Conservation (phyloP, 2,888 invertebrate species). For the Volucella bombylans region DNA sequence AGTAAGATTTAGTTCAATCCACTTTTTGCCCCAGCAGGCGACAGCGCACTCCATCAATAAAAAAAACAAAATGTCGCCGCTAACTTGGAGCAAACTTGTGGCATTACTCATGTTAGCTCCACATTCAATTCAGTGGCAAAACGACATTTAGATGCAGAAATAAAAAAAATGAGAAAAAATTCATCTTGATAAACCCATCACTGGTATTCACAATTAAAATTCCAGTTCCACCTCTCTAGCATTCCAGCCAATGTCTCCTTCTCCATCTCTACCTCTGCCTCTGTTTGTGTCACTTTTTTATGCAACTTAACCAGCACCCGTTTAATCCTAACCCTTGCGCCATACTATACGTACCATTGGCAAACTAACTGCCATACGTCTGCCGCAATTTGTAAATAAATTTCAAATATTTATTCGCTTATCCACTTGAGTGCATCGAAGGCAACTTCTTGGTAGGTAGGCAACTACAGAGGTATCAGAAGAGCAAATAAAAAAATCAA, state of each 20-base stretch:
- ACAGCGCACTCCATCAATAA: too few relatives aligned
- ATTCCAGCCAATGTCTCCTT: constrained; percentile 36
- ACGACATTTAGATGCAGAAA: constrained; percentile 1
- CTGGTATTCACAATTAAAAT: constrained; percentile 69
- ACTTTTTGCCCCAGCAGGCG: too few relatives aligned
- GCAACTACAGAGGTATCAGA: constrained; percentile 16
- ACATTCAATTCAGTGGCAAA: constrained; percentile 1
- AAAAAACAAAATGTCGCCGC: too few relatives aligned
- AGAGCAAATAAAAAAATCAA: constrained; percentile 31
- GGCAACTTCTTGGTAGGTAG: background rate
- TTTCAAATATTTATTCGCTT: constrained; percentile 72
- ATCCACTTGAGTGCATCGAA: constrained; percentile 62
- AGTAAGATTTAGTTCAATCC: too few relatives aligned
- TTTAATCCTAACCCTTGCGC: constrained; percentile 9
- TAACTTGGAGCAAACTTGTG: too few relatives aligned
- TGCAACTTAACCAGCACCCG: constrained; percentile 38
- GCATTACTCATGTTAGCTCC: too few relatives aligned
- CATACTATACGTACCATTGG: constrained; percentile 1
- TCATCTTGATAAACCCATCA: constrained; percentile 67
- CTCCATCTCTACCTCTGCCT: too few relatives aligned
- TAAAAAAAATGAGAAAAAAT: constrained; percentile 9
- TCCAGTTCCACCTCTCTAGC: constrained; percentile 62
- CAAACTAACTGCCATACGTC: constrained; percentile 36
- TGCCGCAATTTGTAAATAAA: constrained; percentile 72
- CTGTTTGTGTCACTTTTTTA: constrained; percentile 13